Percentiles rank a stretch among this genome's conserved stretches.
Evolutionary conservation across 1,140 invertebrate species (phyloP).

Genomic region (Grapholita molesta): DNA sequence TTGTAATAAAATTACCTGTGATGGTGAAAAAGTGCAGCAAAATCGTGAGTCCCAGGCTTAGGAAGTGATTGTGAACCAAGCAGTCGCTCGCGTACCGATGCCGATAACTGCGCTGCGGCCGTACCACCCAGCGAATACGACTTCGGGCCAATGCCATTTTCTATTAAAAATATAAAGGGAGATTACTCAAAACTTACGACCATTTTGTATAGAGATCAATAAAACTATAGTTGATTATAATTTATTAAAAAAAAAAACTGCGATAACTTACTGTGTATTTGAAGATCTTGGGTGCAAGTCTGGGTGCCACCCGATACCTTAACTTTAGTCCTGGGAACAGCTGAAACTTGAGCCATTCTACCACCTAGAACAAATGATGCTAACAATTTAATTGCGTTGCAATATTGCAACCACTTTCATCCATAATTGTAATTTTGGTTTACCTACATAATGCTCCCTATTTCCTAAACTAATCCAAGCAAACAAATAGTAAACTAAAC

Average conservation of each 20-base stretch:
- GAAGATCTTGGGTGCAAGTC: constrained; percentile 89
- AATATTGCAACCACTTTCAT: neutral
- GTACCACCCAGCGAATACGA: constrained; percentile 90
- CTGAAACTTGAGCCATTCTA: constrained; percentile 89
- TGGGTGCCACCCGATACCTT: constrained; percentile 93
- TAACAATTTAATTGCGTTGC: constrained; percentile 16
- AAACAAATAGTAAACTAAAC: neutral
- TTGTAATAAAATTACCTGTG: constrained; percentile 54
- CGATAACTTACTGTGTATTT: constrained; percentile 80
- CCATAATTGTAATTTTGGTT: neutral
- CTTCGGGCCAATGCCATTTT: constrained; percentile 75
- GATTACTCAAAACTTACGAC: neutral
- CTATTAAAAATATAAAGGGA: constrained; percentile 37
- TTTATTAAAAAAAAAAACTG: too few relatives aligned
- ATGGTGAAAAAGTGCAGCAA: constrained; percentile 80
- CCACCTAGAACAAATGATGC: constrained; percentile 50
- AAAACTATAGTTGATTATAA: neutral
- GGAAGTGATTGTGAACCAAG: constrained; percentile 89
- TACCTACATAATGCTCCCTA: too few relatives aligned
- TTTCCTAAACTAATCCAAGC: neutral
- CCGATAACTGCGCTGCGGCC: constrained; percentile 89
- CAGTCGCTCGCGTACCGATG: constrained; percentile 89
- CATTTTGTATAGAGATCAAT: neutral
- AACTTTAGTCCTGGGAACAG: constrained; percentile 90
- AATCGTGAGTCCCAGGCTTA: constrained; percentile 85